Evolutionary conservation across 2,888 invertebrate species (phyloP).

Genomic region (Lasioglossum lativentre): DNA sequence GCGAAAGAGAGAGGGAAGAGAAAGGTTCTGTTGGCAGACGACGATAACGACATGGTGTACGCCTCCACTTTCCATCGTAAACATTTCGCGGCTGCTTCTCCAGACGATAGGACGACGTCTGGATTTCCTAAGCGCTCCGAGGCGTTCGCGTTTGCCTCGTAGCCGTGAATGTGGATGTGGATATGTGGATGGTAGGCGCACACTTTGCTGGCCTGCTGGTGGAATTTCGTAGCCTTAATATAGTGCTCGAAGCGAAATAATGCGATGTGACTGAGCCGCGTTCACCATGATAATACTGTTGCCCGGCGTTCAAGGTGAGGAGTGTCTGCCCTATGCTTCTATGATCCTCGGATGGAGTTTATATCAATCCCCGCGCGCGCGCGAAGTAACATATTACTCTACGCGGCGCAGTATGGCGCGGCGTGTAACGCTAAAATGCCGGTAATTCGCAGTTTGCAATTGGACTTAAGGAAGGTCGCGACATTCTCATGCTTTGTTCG

Average conservation of each 20-base stretch:
- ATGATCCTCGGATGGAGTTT: conserved; percentile 26
- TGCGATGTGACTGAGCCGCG: conserved; percentile 32
- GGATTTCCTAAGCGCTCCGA: conserved; percentile 49
- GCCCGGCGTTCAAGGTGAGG: not conserved
- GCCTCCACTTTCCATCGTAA: conserved; percentile 70
- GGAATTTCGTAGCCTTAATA: conserved; percentile 56
- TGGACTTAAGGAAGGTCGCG: conserved; percentile 41
- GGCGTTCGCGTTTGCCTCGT: conserved; percentile 4
- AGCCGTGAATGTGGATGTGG: not conserved
- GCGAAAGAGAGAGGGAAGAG: conserved; percentile 30
- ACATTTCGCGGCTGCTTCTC: conserved; percentile 63
- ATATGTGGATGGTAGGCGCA: conserved; percentile 11
- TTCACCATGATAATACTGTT: conserved; percentile 46
- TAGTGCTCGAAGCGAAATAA: conserved; percentile 49
- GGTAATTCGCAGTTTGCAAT: conserved; percentile 28
- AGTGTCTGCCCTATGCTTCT: conserved; percentile 4
- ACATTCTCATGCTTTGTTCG: conserved; percentile 50
- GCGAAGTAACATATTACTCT: conserved; percentile 29
- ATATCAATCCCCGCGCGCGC: conserved; percentile 10
- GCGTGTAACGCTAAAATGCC: conserved; percentile 7
- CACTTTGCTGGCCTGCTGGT: conserved; percentile 18
- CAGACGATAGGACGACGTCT: conserved; percentile 51
- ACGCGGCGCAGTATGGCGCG: not conserved
- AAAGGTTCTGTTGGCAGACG: conserved; percentile 46
- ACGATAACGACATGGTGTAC: conserved; percentile 61